phyloP scores from a whole-genome alignment of 1,140 invertebrate genomes.

The Euglossa dilemma region DNA sequence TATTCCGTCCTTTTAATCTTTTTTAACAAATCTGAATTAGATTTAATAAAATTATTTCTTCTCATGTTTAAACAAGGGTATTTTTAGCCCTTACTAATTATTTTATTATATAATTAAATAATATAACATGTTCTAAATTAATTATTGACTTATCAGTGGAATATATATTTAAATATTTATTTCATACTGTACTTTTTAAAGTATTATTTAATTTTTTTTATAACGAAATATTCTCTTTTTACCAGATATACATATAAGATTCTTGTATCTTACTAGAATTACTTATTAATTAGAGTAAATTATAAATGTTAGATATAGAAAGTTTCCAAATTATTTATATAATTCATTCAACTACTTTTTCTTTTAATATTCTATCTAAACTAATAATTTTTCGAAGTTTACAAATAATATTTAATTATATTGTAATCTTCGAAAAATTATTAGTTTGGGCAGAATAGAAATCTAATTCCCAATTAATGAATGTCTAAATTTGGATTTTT shows the following conservation, averaged over 20 bases:
- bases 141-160: background rate
- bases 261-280: background rate
- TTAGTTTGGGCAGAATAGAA: background rate
- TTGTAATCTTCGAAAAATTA: background rate
- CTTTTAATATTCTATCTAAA: background rate
- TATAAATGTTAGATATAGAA: background rate
- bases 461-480: background rate
- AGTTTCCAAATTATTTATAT: background rate
- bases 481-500: slow-evolving; percentile 50
- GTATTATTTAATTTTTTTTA: slow-evolving; percentile 2
- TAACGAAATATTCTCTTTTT: background rate
- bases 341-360: background rate
- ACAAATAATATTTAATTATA: background rate
- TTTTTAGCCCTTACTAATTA: background rate
- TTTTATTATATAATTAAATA: background rate
- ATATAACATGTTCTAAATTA: background rate
- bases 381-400: background rate
- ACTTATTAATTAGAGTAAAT: background rate
- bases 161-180: background rate
- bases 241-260: background rate
- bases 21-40: background rate
- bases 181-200: background rate
- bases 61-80: background rate
- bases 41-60: slow-evolving; percentile 2
- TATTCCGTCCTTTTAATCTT: background rate